Percentiles rank a stretch among this genome's conserved stretches.
phyloP scores from a whole-genome alignment of 2,113 vertebrate genomes.

The Physeter macrocephalus region DNA sequence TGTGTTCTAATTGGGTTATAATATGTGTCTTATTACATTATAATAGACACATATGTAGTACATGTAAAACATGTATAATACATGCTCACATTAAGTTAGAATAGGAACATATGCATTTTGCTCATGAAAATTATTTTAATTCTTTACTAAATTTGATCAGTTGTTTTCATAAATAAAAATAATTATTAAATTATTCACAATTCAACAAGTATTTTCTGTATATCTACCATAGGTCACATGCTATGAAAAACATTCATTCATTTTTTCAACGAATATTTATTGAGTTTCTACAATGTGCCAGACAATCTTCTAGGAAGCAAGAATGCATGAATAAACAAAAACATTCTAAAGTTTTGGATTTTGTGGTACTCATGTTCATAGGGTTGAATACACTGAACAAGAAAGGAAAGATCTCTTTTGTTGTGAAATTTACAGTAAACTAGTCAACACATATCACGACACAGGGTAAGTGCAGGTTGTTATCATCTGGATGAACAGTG shows the following conservation, averaged over 20 bases:
- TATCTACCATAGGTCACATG: neutral
- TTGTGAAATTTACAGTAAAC: neutral
- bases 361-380: neutral
- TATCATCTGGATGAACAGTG: neutral
- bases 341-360: neutral
- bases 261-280: neutral
- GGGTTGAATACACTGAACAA: neutral
- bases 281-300: neutral
- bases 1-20: neutral
- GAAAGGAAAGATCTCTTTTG: neutral
- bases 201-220: neutral
- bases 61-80: neutral
- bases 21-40: neutral
- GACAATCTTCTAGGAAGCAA: neutral
- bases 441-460: neutral
- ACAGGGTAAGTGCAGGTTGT: neutral
- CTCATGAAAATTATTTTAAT: neutral
- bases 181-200: neutral
- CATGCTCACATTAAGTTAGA: neutral
- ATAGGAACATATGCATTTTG: neutral
- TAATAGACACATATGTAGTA: neutral
- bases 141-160: neutral
- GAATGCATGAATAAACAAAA: neutral
- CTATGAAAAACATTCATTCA: neutral
- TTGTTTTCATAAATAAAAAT: neutral